phyloP scores from a whole-genome alignment of 2,113 vertebrate genomes.

The Rattus rattus region DNA sequence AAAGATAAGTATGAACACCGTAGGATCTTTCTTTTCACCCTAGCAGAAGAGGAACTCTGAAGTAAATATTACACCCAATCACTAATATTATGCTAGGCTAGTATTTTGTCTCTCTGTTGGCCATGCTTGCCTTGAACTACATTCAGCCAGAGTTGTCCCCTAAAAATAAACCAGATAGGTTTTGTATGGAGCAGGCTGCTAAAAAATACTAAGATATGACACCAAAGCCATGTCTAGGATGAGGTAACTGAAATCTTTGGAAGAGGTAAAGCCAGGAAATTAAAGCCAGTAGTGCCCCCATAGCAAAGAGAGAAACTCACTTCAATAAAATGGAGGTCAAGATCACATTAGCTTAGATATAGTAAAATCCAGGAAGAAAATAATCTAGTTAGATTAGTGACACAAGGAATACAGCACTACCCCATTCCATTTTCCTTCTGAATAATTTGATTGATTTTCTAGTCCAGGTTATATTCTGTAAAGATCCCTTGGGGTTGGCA shows the following conservation, averaged over 20 bases:
- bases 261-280: not conserved
- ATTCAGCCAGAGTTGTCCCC: not conserved
- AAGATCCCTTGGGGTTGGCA: not conserved
- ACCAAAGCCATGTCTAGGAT: not conserved
- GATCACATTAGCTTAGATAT: not conserved
- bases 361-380: not conserved
- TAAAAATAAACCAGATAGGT: not conserved
- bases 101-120: not conserved
- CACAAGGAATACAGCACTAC: not conserved
- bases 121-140: not conserved
- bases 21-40: not conserved
- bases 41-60: not conserved
- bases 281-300: not conserved
- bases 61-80: not conserved
- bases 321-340: not conserved
- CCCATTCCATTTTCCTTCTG: not conserved
- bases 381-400: too few relatives aligned
- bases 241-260: not conserved
- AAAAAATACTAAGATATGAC: not conserved
- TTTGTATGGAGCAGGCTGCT: not conserved
- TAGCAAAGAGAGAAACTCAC: not conserved
- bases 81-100: not conserved
- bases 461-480: not conserved
- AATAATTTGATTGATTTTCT: not conserved
- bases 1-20: not conserved